A percentile compares a stretch with the other conserved stretches of the same genome.
These are phyloP conservation scores for Myotis findleyi DNA, from an alignment of 2,797 vertebrate species.

Conservation along the genomic window DNA sequence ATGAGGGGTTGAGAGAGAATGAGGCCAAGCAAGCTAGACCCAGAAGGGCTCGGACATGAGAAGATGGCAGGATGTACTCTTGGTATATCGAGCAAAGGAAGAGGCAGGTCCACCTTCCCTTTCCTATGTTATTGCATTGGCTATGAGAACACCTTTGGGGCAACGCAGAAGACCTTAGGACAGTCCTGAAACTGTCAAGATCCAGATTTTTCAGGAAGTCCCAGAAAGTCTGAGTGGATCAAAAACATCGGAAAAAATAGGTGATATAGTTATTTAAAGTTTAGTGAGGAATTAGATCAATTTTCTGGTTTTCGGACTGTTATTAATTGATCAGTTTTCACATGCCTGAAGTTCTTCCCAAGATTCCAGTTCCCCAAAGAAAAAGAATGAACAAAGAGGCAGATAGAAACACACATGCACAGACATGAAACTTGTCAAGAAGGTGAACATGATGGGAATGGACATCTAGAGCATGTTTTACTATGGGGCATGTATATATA, in stretches of 20 bases:
- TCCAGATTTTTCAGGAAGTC: neutral
- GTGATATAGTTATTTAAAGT: slow-evolving; percentile 8
- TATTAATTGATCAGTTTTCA: slow-evolving; percentile 9
- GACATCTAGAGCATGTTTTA: neutral
- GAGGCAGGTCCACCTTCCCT: neutral
- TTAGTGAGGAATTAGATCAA: slow-evolving; percentile 26
- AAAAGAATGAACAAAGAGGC: neutral
- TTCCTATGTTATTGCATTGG: neutral
- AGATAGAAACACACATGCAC: neutral
- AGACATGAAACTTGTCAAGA: neutral
- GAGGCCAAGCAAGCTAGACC: neutral
- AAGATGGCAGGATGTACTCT: neutral
- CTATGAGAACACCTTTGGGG: neutral
- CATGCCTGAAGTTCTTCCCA: neutral
- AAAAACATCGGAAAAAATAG: slow-evolving; percentile 3
- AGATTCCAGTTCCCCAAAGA: neutral
- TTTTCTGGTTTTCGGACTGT: neutral
- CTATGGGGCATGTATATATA: neutral
- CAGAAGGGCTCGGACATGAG: neutral
- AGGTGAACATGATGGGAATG: neutral
- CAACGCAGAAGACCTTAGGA: neutral
- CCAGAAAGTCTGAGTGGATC: neutral
- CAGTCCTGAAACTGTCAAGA: neutral
- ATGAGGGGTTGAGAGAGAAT: neutral
- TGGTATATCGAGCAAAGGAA: neutral